Evolutionary conservation across 2,888 invertebrate genomes (phyloP).

Genomic region (Uloborus plumipes): DNA sequence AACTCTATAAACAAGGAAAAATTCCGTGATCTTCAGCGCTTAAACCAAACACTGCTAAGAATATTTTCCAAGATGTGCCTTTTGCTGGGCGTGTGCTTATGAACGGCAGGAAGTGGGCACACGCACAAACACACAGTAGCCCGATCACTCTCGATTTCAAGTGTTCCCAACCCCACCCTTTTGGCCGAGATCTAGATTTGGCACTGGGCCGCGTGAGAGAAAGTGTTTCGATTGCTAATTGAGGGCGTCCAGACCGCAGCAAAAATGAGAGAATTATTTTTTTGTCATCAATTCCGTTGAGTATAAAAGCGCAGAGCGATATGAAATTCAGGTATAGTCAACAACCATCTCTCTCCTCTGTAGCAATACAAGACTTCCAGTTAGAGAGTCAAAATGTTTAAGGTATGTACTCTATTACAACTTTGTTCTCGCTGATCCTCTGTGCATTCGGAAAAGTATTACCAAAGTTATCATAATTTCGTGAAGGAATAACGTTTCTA

Average conservation of each 20-base stretch:
- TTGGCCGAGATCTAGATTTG: slow-evolving; percentile 52
- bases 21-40: no score
- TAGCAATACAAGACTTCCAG: background rate
- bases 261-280: slow-evolving; percentile 19
- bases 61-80: background rate
- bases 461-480: no score
- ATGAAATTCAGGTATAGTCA: slow-evolving; percentile 7
- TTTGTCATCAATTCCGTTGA: background rate
- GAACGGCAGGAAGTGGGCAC: slow-evolving; percentile 14
- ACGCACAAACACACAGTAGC: slow-evolving; percentile 9
- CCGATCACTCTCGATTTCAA: slow-evolving; percentile 55
- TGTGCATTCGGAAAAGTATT: no score
- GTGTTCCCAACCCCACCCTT: slow-evolving; percentile 36
- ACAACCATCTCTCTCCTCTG: no score
- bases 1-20: no score
- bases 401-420: slow-evolving; percentile 24
- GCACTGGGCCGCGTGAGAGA: slow-evolving; percentile 27
- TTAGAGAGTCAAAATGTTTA: slow-evolving; percentile 32
- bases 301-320: slow-evolving; percentile 44
- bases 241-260: slow-evolving; percentile 41
- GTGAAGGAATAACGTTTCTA: no score
- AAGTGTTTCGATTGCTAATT: slow-evolving; percentile 39
- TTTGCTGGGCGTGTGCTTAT: no score
- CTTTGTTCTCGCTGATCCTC: background rate
- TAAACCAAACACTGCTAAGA: slow-evolving; percentile 4